phyloP scores from a whole-genome alignment of 1,140 invertebrate genomes.

The Neodiprion lecontei region DNA sequence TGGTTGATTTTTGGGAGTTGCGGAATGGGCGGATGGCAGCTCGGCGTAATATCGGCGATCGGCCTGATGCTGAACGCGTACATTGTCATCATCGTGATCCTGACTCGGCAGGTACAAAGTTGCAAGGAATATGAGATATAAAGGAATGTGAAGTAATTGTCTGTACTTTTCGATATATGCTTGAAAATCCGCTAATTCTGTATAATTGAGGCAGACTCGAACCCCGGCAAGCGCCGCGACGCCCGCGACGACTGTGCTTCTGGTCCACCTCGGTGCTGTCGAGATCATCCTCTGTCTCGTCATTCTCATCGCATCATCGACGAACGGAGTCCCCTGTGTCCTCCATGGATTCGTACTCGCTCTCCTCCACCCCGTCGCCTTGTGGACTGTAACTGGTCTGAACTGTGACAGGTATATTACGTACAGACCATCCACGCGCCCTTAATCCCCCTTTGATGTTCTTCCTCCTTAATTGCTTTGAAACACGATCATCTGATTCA shows the following conservation, averaged over 20 bases:
- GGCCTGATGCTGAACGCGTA: conserved; percentile 68
- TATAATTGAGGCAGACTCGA: conserved; percentile 43
- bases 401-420: conserved; percentile 71
- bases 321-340: conserved; percentile 64
- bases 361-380: conserved; percentile 74
- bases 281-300: conserved; percentile 71
- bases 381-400: conserved; percentile 82
- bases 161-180: too few relatives aligned
- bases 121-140: neutral
- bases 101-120: conserved; percentile 58
- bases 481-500: too few relatives aligned
- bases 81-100: conserved; percentile 64
- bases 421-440: neutral
- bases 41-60: conserved; percentile 65
- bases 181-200: too few relatives aligned
- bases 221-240: conserved; percentile 65
- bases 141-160: too few relatives aligned
- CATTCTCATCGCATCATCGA: conserved; percentile 63
- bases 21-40: conserved; percentile 65
- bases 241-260: conserved; percentile 72
- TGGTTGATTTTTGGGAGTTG: too few relatives aligned
- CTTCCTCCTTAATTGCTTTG: neutral
- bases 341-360: conserved; percentile 72
- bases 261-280: conserved; percentile 75
- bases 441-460: neutral